These are phyloP conservation scores for Sinosuthora webbiana DNA, from an alignment of 2,113 vertebrate genomes.

Conservation along the genomic window DNA sequence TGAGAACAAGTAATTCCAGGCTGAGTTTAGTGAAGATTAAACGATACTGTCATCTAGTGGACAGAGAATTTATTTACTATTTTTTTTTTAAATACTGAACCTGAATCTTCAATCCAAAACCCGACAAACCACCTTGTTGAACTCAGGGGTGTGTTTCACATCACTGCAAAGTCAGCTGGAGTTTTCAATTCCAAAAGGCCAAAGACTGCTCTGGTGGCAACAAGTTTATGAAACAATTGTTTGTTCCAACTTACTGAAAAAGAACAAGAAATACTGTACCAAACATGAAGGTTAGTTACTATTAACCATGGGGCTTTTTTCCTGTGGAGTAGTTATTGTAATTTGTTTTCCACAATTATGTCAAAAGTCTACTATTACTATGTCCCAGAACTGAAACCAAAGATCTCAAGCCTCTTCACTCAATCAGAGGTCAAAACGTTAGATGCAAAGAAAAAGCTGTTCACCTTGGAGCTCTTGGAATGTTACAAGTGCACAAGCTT, in stretches of 20 bases:
- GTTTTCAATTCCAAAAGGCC: neutral
- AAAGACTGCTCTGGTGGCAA: neutral
- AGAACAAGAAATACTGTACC: neutral
- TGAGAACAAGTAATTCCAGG: neutral
- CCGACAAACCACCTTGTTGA: neutral
- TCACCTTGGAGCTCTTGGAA: neutral
- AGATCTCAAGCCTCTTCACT: neutral
- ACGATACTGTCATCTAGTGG: constrained; percentile 56
- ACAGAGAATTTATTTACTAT: neutral
- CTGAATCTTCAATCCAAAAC: neutral
- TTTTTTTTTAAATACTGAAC: neutral
- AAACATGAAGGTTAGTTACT: neutral
- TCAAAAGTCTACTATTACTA: neutral
- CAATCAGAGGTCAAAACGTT: neutral
- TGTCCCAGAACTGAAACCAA: neutral
- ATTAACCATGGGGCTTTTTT: accelerated
- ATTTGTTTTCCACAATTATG: neutral
- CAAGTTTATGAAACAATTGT: neutral
- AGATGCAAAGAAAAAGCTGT: neutral
- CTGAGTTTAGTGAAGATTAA: neutral
- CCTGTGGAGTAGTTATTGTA: neutral
- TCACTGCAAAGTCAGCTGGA: neutral
- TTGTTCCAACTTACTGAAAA: neutral
- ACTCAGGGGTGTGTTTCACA: neutral
- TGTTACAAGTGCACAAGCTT: neutral